Evolutionary conservation across 2,888 invertebrate genomes (phyloP), one percentile per base, ranked within the genome.

Genomic region (Agrotis ipsilon): DNA sequence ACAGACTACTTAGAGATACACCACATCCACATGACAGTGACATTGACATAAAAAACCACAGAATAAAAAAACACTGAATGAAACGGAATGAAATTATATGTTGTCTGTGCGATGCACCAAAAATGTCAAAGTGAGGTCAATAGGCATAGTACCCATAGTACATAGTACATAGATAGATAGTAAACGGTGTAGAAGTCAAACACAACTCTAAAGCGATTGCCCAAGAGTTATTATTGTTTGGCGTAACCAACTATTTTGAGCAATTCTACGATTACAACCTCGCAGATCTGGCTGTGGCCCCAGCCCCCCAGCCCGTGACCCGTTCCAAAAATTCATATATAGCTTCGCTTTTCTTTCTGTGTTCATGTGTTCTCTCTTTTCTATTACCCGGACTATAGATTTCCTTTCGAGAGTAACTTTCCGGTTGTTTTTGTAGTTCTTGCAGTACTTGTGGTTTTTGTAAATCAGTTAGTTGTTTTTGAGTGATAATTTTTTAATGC

Each of bases 181-280:
- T n/a, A n/a, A n/a, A n/a, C 24, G 9, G 18, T 9, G 2, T 51
- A 39, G 24, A 32, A 32, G 6, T 32, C 1, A 68, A 46, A 72
- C 58, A n/a, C 18, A 21, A 52, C 76, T 51, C 24, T 55, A 32
- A n/a, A 0, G 1, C 3, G 14, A 14, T 3, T 0, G 0, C 0
- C 1, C n/a, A 32, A 39, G 57, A 58, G 13, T 39, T 67, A 46
- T 39, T 24, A 21, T 72, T 19, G 24, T 13, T 24, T 67, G 55
- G 1, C n/a, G 0, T 39, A 9, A 0, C 19, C 0, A 39, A 9
- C 0, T 5, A 57, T 49, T 46, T 32, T 9, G 19, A 14, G 14
- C 2, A 57, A 66, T 65, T 57, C n/a, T 75, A 49, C 75, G 55
- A 75, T 57, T 75, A 75, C 32, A 9, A 11, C 39, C 9, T 39